Conservation (phyloP, 1,140 invertebrate genomes). For the Trachelipus rathkii region DNA sequence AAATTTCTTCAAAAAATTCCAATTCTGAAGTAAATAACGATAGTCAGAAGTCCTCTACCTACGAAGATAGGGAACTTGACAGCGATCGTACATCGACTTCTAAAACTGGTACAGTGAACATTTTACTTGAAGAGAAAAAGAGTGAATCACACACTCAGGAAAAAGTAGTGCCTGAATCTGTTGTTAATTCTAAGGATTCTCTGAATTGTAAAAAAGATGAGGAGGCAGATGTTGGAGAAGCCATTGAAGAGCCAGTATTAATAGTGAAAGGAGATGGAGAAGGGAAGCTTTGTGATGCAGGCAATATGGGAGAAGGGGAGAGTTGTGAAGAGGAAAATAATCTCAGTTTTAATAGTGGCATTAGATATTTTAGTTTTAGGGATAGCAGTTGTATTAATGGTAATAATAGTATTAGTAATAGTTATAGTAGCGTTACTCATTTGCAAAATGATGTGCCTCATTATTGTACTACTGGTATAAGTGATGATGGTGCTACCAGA, state of each 20-base stretch:
- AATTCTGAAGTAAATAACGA: no score
- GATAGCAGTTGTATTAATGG: neutral
- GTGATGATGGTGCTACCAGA: neutral
- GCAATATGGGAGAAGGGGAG: conserved; percentile 64
- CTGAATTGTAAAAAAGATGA: neutral
- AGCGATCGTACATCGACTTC: no score
- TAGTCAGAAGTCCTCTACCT: no score
- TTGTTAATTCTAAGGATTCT: no score
- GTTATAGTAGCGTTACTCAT: neutral
- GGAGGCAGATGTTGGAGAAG: conserved; percentile 51
- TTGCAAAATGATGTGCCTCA: conserved; percentile 1
- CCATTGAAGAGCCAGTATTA: conserved; percentile 67
- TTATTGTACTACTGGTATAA: neutral
- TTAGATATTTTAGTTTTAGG: neutral
- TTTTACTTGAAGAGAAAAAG: no score
- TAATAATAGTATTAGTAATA: neutral
- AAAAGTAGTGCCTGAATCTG: no score
- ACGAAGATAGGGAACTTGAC: no score
- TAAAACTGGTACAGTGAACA: no score
- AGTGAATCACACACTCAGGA: no score
- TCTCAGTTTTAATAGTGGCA: neutral
- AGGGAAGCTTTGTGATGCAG: conserved; percentile 66
- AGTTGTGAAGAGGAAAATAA: conserved; percentile 53
- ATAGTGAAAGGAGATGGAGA: conserved; percentile 66
- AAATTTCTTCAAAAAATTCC: no score